Evolutionary conservation across 2,888 invertebrate species (phyloP), one percentile per base, ranked within the genome.

Genomic region (Diaperis boleti): DNA sequence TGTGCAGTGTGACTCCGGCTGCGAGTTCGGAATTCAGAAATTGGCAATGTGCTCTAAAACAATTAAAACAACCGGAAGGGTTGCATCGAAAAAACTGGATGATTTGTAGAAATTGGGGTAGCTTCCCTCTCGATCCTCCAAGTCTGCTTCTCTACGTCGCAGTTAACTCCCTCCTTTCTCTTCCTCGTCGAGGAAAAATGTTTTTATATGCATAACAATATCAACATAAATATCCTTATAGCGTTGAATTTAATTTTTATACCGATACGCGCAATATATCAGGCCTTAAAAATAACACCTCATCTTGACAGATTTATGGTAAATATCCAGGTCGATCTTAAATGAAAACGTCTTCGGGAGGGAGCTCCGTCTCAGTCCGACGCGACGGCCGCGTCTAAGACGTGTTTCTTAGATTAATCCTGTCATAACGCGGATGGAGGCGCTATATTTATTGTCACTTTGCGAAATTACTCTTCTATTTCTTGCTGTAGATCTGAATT

Each of bases 21-120:
- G 14, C 31, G 49, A 62, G 65, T 69, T 70, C 69, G 66, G 68
- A 71, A 72, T 75, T 73, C 71, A 75, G 77, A 76, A 77, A 77
- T 77, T 76, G 77, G 76, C 77, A 77, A 76, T 77, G 78, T 76
- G 78, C 76, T 78, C 76, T 77, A 77, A 78, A 78, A 78, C 78
- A 78, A 78, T 78, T 78, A 77, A 77, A 77, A 78, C 77, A 75
- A 71, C 64, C 65, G 71, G 74, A 75, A 78, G 76, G 77, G 76
- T 76, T 76, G 72, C 67, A 71, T 73, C 67, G 72, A 75, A 78
- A 78, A 78, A 78, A 78, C 55, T 52, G 75, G 72, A 76, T 78
- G 78, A 78, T 78, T 78, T 78, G 78, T 78, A 74, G 76, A 76
- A 76, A 77, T 72, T 69, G 75, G 78, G 77, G 77, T 67, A 66